A percentile compares a stretch with the other conserved stretches of the same genome.
phyloP scores from a whole-genome alignment of 2,797 vertebrate species.

The Fringilla coelebs region DNA sequence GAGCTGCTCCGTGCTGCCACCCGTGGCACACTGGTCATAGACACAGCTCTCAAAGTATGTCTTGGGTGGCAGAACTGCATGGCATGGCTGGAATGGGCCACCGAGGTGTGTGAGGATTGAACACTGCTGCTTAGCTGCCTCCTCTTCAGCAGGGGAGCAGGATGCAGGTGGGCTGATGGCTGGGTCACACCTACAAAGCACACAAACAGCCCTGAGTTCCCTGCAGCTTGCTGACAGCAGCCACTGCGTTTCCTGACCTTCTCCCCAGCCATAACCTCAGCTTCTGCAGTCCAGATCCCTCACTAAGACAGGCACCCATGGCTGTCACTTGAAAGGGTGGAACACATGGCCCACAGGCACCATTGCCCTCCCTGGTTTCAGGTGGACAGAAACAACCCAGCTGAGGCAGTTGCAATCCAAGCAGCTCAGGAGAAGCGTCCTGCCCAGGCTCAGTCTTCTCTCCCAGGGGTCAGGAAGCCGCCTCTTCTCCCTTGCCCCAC shows the following conservation, averaged over 20 bases:
- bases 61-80: conserved; percentile 67
- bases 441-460: background rate
- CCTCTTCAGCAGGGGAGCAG: background rate
- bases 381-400: too few relatives aligned
- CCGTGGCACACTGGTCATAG: conserved; percentile 84
- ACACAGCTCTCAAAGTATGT: conserved; percentile 82
- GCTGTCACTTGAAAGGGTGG: background rate
- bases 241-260: background rate
- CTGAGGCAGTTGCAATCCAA: rapidly evolving
- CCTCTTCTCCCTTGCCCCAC: background rate
- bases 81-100: conserved; percentile 68
- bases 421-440: background rate
- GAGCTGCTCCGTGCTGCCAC: conserved; percentile 76
- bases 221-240: background rate
- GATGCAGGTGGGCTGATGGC: background rate
- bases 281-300: background rate
- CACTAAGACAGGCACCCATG: background rate
- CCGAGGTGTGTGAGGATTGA: background rate
- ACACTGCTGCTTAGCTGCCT: conserved; percentile 34
- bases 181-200: conserved; percentile 41
- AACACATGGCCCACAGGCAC: background rate
- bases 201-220: background rate
- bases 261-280: background rate
- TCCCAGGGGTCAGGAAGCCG: background rate
- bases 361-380: background rate